Evolutionary conservation across 1,140 invertebrate genomes (phyloP).

Genomic region (Eupristina koningsbergeri): DNA sequence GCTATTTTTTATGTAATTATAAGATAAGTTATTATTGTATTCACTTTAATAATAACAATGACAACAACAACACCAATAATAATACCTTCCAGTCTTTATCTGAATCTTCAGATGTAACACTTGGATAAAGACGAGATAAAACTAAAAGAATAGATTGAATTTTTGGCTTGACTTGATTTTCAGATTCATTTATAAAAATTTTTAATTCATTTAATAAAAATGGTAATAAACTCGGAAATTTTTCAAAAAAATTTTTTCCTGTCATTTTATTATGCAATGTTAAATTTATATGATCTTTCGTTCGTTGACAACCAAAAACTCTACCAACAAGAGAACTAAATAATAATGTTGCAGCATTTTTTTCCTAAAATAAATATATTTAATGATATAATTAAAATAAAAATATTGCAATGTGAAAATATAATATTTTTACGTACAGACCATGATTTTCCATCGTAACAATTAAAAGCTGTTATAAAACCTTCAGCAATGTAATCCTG

Average conservation of each 20-base stretch:
- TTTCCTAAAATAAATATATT: slow-evolving; percentile 75
- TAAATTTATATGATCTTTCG: slow-evolving; percentile 81
- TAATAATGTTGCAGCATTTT: slow-evolving; percentile 90
- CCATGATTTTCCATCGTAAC: slow-evolving; percentile 85
- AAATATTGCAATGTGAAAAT: slow-evolving; percentile 12
- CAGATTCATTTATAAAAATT: slow-evolving; percentile 69
- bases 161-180: slow-evolving; percentile 69
- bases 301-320: slow-evolving; percentile 91
- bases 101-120: slow-evolving; percentile 76
- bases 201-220: slow-evolving; percentile 83
- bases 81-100: slow-evolving; percentile 79
- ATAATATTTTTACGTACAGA: slow-evolving; percentile 75
- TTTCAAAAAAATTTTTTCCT: slow-evolving; percentile 86
- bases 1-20: no score
- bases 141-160: slow-evolving; percentile 87
- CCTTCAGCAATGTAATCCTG: slow-evolving; percentile 82
- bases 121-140: slow-evolving; percentile 85
- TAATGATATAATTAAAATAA: neutral
- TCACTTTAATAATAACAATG: no score
- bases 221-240: slow-evolving; percentile 84
- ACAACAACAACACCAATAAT: slow-evolving; percentile 10
- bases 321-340: slow-evolving; percentile 88
- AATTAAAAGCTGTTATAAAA: slow-evolving; percentile 81
- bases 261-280: slow-evolving; percentile 85
- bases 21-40: no score